Conservation (phyloP, 2,113 vertebrate genomes). For the Catagonus wagneri region DNA sequence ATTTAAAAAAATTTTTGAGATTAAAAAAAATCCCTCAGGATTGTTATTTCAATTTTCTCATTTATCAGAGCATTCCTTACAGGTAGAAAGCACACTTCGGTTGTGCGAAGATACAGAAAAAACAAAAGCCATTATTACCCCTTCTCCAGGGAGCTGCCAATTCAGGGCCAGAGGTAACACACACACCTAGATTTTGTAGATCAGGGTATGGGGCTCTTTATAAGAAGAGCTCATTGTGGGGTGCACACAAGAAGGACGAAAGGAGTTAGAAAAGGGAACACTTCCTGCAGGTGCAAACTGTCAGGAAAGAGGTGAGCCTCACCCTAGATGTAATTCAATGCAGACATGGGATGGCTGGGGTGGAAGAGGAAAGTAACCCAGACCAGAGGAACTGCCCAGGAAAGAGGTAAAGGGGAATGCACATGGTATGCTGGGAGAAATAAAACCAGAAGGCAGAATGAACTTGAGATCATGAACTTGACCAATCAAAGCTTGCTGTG, state of each 20-base stretch:
- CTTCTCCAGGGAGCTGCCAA: neutral
- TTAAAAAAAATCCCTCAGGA: slow-evolving; percentile 53
- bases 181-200: neutral
- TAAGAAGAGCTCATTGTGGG: neutral
- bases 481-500: neutral
- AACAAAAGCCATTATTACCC: slow-evolving; percentile 34
- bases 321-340: neutral
- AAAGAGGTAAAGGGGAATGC: neutral
- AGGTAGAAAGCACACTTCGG: neutral
- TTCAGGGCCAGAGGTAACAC: neutral
- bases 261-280: neutral
- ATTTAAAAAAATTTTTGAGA: slow-evolving; percentile 42
- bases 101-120: neutral
- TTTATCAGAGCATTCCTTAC: neutral
- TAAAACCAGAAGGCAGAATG: neutral
- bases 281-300: neutral
- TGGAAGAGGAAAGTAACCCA: neutral
- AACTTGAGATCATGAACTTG: neutral
- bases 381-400: accelerated
- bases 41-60: slow-evolving; percentile 48
- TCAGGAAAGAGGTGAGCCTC: neutral
- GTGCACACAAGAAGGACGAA: neutral
- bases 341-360: no score
- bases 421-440: neutral
- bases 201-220: neutral